phyloP scores from a whole-genome alignment of 1,140 invertebrate genomes.

The Meloidogyne chitwoodi region DNA sequence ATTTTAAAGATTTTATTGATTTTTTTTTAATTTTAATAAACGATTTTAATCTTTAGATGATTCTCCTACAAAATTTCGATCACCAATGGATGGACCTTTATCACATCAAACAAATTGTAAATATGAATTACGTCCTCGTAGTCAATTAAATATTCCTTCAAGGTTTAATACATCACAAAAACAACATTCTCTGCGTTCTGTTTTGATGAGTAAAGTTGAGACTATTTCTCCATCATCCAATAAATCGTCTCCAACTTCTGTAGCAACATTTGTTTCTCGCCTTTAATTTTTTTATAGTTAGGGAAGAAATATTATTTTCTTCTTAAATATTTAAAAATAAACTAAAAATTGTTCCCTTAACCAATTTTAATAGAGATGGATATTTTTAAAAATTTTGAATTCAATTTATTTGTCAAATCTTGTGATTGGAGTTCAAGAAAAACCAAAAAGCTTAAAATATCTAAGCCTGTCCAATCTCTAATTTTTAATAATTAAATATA shows the following conservation, averaged over 20 bases:
- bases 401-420: too few species aligned
- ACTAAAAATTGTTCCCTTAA: too few species aligned
- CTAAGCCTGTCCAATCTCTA: too few species aligned
- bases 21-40: not conserved
- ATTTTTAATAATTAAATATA: too few species aligned
- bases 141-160: slow-evolving; percentile 1
- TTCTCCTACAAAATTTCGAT: not conserved
- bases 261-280: not conserved
- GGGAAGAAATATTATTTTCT: too few species aligned
- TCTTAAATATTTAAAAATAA: too few species aligned
- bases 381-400: too few species aligned
- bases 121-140: slow-evolving; percentile 5
- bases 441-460: too few species aligned
- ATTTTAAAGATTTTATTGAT: not conserved
- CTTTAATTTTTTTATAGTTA: not conserved
- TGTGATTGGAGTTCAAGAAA: too few species aligned
- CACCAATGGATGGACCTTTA: not conserved
- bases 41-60: not conserved
- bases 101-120: not conserved
- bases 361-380: too few species aligned
- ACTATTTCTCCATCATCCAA: not conserved
- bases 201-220: not conserved
- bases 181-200: not conserved
- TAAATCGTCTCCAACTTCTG: not conserved
- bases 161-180: slow-evolving; percentile 1